These are phyloP conservation scores for Hydrolagus colliei DNA, from an alignment of 2,797 vertebrate genomes.

Conservation along the genomic window DNA sequence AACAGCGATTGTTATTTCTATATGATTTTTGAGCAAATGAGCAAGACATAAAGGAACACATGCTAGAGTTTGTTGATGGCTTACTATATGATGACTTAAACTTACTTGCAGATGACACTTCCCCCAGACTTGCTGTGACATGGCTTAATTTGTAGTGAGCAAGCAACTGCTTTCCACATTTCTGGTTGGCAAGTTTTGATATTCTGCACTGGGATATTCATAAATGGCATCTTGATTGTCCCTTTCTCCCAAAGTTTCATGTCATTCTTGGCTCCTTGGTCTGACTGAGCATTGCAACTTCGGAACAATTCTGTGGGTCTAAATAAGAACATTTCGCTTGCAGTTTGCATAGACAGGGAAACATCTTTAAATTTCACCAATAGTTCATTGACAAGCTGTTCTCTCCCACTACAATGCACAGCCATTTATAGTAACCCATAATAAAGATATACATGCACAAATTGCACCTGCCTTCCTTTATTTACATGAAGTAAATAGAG, in stretches of 20 bases:
- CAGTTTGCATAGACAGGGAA: background rate
- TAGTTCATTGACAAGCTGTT: background rate
- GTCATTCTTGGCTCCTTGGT: conserved; percentile 95
- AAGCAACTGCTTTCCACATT: conserved; percentile 95
- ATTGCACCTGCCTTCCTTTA: no score
- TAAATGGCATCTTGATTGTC: conserved; percentile 94
- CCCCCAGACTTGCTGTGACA: conserved; percentile 92
- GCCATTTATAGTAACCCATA: conserved; percentile 35
- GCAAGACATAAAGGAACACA: background rate
- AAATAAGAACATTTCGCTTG: conserved; percentile 36
- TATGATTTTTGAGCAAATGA: no score
- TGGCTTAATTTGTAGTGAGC: conserved; percentile 92
- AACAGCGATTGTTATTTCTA: no score
- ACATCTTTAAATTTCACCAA: background rate
- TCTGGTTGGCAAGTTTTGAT: conserved; percentile 88
- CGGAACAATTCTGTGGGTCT: conserved; percentile 96
- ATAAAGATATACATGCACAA: no score
- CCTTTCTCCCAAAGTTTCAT: conserved; percentile 97
- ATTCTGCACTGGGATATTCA: conserved; percentile 93
- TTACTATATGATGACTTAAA: conserved; percentile 28
- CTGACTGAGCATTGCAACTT: conserved; percentile 91
- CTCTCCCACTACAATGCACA: conserved; percentile 35
- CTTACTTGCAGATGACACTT: conserved; percentile 94
- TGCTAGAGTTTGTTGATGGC: background rate
- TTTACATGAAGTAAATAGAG: conserved; percentile 35